Evolutionary conservation across 2,888 invertebrate genomes (phyloP), one percentile per base, ranked within the genome.

Genomic region (Hypena proboscidalis): DNA sequence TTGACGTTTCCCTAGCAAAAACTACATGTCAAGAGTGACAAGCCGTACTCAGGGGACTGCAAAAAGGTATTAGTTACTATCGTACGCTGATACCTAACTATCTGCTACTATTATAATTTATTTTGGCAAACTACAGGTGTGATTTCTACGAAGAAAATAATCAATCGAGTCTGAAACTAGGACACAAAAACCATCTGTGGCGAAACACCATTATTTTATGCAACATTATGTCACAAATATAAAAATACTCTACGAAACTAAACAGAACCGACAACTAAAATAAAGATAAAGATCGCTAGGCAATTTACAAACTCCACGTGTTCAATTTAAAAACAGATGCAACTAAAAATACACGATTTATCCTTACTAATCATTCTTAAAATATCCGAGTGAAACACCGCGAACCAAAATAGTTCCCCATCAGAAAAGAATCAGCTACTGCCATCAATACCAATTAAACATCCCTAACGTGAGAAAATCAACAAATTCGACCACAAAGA

Each of bases 401-500:
- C 62, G 26, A 59, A 58, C 64, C 59, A 65, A 54, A 60, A 71
- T 67, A 69, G 59, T 58, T 57, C 61, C 64, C 62, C 64, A 58
- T 58, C 51, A 67, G 65, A 70, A 70, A 65, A 55, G 68, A 67
- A 70, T 67, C 62, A 66, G 63, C 54, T 61, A 70, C 80, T 78
- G 85, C 77, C 89, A 90, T 90, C 81, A 90, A 89, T 90, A 69
- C 88, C 84, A 89, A 90, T 90, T 85, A 89, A 83, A 70, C 77
- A 84, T 85, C 76, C 73, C 76, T 67, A 62, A 79, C 80, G 86
- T 87, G 88, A 85, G 87, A 88, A 85, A 86, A 85, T 85, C 77
- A 77, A 84, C 87, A 83, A 83, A 83, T 70, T 79, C 70, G 74
- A 72, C 76, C 54, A 42, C 44, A 45, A 39, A 45, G 23, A 36